Percentiles rank a stretch among this genome's conserved stretches.
phyloP scores from a whole-genome alignment of 2,113 vertebrate species.

The Bos taurus region DNA sequence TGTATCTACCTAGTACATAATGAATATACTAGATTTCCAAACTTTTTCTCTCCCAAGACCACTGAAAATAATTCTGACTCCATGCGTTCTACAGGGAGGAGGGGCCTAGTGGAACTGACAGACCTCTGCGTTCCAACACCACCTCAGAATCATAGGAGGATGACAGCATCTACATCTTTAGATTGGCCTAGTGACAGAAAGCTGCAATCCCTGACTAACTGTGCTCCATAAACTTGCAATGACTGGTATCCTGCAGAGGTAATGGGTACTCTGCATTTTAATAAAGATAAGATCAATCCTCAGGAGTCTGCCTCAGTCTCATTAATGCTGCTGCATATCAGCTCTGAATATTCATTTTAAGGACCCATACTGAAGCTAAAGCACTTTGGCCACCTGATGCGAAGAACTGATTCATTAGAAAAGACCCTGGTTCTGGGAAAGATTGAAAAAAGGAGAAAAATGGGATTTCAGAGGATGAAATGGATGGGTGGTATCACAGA shows the following conservation, averaged over 20 bases:
- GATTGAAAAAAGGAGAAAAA: not conserved
- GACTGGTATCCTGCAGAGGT: not conserved
- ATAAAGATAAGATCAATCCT: not conserved
- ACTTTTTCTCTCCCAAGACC: accelerated
- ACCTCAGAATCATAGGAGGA: not conserved
- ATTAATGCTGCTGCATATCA: not conserved
- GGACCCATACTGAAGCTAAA: not conserved
- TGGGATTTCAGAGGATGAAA: not conserved
- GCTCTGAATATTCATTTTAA: not conserved
- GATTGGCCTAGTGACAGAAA: not conserved
- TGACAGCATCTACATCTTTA: not conserved
- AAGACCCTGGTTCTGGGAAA: not conserved
- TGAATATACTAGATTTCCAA: not conserved
- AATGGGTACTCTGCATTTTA: not conserved
- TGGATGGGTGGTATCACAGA: accelerated
- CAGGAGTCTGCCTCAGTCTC: not conserved
- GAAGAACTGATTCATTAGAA: not conserved
- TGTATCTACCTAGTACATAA: not conserved
- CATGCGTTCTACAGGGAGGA: not conserved
- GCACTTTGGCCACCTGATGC: not conserved
- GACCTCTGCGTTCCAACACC: not conserved
- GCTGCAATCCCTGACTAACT: not conserved
- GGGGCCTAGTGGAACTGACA: not conserved
- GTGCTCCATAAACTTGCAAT: not conserved
- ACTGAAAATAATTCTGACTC: not conserved